Percentiles rank a stretch among this genome's conserved stretches.
Evolutionary conservation across 2,113 vertebrate species (phyloP).

Genomic region (Melanerpes aurifrons): DNA sequence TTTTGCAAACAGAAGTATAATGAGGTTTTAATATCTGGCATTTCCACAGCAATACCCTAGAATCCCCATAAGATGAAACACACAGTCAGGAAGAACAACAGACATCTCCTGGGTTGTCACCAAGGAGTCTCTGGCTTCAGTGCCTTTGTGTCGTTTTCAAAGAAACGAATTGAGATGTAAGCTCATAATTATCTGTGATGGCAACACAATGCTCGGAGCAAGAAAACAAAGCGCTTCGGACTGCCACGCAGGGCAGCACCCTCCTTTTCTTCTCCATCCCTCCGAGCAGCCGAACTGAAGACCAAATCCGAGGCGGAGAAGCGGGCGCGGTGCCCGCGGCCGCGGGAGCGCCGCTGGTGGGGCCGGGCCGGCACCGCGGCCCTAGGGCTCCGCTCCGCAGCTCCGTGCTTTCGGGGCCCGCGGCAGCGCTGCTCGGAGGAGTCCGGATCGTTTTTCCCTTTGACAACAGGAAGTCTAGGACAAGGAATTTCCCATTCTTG

Average conservation of each 20-base stretch:
- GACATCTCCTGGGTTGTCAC: conserved; percentile 34
- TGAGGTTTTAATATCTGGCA: conserved; percentile 53
- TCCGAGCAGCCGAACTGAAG: background rate
- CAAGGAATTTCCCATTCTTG: conserved; percentile 45
- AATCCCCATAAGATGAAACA: conserved; percentile 35
- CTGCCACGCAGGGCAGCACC: conserved; percentile 12
- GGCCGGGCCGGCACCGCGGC: background rate
- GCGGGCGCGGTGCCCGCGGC: background rate
- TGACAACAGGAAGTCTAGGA: conserved; percentile 32
- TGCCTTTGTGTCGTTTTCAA: background rate
- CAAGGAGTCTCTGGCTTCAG: conserved; percentile 23
- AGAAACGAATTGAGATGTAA: background rate
- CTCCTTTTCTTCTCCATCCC: background rate
- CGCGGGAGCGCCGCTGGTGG: background rate
- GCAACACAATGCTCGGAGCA: conserved; percentile 24
- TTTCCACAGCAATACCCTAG: conserved; percentile 48
- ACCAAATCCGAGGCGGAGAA: background rate
- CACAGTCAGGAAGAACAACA: conserved; percentile 17
- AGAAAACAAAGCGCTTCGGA: conserved; percentile 37
- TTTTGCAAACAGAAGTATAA: conserved; percentile 56
- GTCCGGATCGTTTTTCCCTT: background rate
- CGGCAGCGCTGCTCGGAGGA: fast-evolving
- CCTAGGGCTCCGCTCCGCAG: fast-evolving
- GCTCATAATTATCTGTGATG: background rate
- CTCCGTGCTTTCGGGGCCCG: background rate